Evolutionary conservation across 2,888 invertebrate species (phyloP), one percentile per base, ranked within the genome.

Genomic region (Stenodema calcarata): DNA sequence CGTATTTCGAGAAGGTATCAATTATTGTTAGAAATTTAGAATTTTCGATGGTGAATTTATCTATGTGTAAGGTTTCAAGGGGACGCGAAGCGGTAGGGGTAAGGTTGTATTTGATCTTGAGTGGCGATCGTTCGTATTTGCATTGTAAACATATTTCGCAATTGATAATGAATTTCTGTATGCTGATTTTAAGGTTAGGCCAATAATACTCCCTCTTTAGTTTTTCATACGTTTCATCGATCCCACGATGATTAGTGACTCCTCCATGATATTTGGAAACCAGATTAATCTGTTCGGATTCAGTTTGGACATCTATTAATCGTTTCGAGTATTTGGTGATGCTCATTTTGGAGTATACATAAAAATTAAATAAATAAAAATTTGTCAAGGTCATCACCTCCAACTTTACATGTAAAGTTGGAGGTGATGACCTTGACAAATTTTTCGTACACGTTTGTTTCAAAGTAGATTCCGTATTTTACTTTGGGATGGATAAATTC

Each of bases 1-100:
- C 28, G 69, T 82, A 82, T 69, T 69, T 70, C 1, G 82, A 82
- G 27, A 82, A 82, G 30, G 30, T 35, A 23, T 82, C 82, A 1
- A 82, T 30, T 11, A 82, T 9, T 0, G 82, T 82, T 1, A 82
- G 7, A 11, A 82, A 62, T 70, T 69, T 82, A 1, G 16, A 18
- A 14, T 23, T 27, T 7, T 75, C 75, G 9, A 84, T 42, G 1
- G 84, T 73, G 27, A 73, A 1, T 6, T 35, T 75, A 30, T 73
- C 73, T 4, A 44, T 75, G 75, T 75, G 84, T 6, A 84, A 1
- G 6, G 12, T 75, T 35, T 75, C 84, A 7, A 41, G 18, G 2
- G 84, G 44, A 2, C n/a, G 28, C 1, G 42, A 3, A 11, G 73
- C 23, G 1, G 75, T 84, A 0, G 44, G 73, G 16, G 84, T 75